A percentile compares a stretch with the other conserved stretches of the same genome.
phyloP scores from a whole-genome alignment of 2,797 vertebrate species.

The Periophthalmus magnuspinnatus region DNA sequence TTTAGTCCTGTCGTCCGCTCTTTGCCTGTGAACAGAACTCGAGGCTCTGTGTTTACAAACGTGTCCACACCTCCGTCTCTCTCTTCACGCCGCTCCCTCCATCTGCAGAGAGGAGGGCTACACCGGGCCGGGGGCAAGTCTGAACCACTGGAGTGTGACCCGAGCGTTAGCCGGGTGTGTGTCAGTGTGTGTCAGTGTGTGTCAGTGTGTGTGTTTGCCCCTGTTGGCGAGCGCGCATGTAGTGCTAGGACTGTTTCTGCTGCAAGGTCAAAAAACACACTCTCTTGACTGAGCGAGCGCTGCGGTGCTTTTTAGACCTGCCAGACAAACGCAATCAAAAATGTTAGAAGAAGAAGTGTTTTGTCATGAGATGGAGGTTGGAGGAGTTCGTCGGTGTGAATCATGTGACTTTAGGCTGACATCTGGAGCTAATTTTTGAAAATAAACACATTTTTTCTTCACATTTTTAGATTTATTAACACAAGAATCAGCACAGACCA shows the following conservation, averaged over 20 bases:
- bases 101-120: slow-evolving; percentile 30
- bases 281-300: slow-evolving; percentile 8
- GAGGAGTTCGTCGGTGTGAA: too few relatives aligned
- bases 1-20: too few relatives aligned
- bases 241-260: slow-evolving; percentile 50
- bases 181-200: slow-evolving; percentile 14
- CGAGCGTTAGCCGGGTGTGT: slow-evolving; percentile 15
- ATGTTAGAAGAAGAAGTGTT: not conserved
- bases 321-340: not conserved
- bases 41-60: slow-evolving; percentile 9
- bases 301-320: slow-evolving; percentile 37
- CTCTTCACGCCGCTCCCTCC: slow-evolving; percentile 22
- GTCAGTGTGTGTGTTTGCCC: slow-evolving; percentile 7
- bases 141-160: slow-evolving; percentile 31
- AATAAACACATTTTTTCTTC: too few relatives aligned
- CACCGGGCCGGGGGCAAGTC: slow-evolving; percentile 39
- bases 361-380: too few relatives aligned
- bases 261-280: slow-evolving; percentile 60
- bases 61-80: slow-evolving; percentile 7
- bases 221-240: slow-evolving; percentile 17
- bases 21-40: slow-evolving; percentile 29
- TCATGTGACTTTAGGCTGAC: too few relatives aligned
- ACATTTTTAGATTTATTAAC: too few relatives aligned
- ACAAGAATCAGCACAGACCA: too few relatives aligned
- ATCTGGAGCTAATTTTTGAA: too few relatives aligned